These are phyloP conservation scores for Lycocerus yunnanus DNA, from an alignment of 2,888 invertebrate species.

Conservation along the genomic window DNA sequence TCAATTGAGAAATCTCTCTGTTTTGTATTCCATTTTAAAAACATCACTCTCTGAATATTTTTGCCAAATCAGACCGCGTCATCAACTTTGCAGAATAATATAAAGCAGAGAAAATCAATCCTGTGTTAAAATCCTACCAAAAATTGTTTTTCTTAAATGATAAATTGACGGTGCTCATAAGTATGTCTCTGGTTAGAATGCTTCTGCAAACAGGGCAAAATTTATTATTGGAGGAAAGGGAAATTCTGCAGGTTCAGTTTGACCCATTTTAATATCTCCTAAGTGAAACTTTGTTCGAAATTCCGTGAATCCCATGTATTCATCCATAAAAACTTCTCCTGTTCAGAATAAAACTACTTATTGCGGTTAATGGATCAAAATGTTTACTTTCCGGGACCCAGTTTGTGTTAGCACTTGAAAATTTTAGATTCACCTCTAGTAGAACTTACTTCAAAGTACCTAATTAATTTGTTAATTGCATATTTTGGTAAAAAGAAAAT, in stretches of 20 bases:
- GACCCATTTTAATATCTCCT: background rate
- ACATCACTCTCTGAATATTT: background rate
- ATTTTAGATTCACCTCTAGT: background rate
- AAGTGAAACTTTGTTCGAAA: too few relatives aligned
- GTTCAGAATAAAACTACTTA: background rate
- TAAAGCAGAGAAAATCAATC: background rate
- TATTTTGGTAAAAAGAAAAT: background rate
- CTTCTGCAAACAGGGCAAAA: background rate
- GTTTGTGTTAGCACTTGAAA: background rate
- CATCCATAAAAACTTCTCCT: background rate
- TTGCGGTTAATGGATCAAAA: background rate
- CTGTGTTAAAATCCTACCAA: background rate
- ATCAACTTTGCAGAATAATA: too few relatives aligned
- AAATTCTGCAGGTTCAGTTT: background rate
- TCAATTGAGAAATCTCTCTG: constrained; percentile 16
- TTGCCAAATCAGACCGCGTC: too few relatives aligned
- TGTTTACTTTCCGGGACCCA: background rate
- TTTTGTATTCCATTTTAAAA: constrained; percentile 26
- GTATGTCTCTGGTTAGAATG: background rate
- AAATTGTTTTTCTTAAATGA: background rate
- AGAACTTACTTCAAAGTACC: background rate
- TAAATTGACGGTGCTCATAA: background rate
- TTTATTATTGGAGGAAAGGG: background rate
- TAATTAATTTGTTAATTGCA: background rate
- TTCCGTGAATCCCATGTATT: background rate